Base-by-base conservation (phyloP, 2,113 vertebrate genomes). In the Ptilonorhynchus violaceus region DNA sequence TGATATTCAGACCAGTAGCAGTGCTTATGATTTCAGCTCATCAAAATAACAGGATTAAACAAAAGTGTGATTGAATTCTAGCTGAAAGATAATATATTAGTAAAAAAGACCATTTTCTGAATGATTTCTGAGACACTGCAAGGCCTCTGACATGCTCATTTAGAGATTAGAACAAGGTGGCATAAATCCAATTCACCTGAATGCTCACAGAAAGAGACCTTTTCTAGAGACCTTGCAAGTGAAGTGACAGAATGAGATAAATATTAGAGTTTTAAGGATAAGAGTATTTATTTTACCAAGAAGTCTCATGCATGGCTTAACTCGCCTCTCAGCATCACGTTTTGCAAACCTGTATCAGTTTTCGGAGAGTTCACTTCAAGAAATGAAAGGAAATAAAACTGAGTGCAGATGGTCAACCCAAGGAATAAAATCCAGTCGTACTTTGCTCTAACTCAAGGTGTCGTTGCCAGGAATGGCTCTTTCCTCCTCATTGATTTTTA, bases 181-280 rank as follows among this genome's bases (percentile, higher is more conserved):
- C 94, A 98, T 88, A 97, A 98, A 97, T 97, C 89, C 95, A 97
- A 96, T 97, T 84, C 69, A 96, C 88, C 95, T 93, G 92, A 95
- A 94, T 56, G 85, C 66, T 94, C 92, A 96, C 87, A 87, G 81
- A 91, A 95, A 97, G 87, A 95, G 85, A 93, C 49, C 86, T 96
- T 93, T 96, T 88, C 92, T 73, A 91, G 39, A 97, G 92, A 96
- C 80, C 76, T 78, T 89, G 96, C 52, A 76, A 97, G 80, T 72
- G 75, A 97, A 97, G 85, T 42, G 84, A 96, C 92, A 92, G 86
- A 83, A 93, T 77, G 97, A 97, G 95, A 98, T 97, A 97, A 98
- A 97, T 93, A 97, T 72, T 95, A 87, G 76, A 96, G 55, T 97
- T 98, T 96, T 94, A 97, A 95, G 93, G 83, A 92, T 93, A 96